Percentiles rank a stretch among this genome's conserved stretches.
Evolutionary conservation across 2,797 vertebrate species (phyloP).

Genomic region (Macroramphosus scolopax): DNA sequence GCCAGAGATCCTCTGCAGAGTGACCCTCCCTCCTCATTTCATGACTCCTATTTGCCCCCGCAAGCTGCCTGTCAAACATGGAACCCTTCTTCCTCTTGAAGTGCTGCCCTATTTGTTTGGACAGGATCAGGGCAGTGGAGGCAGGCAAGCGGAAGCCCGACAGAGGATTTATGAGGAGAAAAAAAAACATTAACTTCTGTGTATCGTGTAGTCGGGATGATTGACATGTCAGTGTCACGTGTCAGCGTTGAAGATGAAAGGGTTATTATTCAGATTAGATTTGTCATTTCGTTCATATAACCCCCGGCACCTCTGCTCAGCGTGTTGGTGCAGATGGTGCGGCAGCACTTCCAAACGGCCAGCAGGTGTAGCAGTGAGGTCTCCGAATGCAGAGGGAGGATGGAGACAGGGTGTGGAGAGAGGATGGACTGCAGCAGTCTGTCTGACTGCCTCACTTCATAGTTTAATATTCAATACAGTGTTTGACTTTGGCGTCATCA

Average conservation of each 20-base stretch:
- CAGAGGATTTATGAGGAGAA: no score
- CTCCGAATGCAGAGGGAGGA: constrained; percentile 40
- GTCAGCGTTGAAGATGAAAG: constrained; percentile 40
- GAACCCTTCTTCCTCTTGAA: constrained; percentile 25
- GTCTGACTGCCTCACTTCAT: constrained; percentile 30
- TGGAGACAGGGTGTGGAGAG: constrained; percentile 25
- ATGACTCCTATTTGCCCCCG: constrained; percentile 54
- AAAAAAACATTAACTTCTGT: constrained; percentile 24
- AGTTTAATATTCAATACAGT: constrained; percentile 25
- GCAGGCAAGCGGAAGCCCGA: constrained; percentile 48
- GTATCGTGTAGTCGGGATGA: constrained; percentile 30
- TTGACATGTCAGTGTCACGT: constrained; percentile 45
- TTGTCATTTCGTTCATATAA: constrained; percentile 29
- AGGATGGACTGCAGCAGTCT: constrained; percentile 34
- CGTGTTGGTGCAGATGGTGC: constrained; percentile 13
- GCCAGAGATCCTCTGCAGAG: constrained; percentile 27
- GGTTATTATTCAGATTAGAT: constrained; percentile 47
- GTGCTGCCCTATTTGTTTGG: constrained; percentile 50
- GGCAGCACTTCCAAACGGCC: constrained; percentile 52
- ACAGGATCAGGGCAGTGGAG: constrained; percentile 10
- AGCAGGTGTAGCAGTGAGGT: constrained; percentile 74
- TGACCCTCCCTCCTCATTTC: constrained; percentile 60
- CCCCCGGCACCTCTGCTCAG: constrained; percentile 16
- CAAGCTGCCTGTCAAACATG: constrained; percentile 68
- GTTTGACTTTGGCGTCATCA: constrained; percentile 31